These are phyloP conservation scores for Onychomys leucogaster DNA, from an alignment of 2,797 vertebrate genomes.

Conservation along the genomic window DNA sequence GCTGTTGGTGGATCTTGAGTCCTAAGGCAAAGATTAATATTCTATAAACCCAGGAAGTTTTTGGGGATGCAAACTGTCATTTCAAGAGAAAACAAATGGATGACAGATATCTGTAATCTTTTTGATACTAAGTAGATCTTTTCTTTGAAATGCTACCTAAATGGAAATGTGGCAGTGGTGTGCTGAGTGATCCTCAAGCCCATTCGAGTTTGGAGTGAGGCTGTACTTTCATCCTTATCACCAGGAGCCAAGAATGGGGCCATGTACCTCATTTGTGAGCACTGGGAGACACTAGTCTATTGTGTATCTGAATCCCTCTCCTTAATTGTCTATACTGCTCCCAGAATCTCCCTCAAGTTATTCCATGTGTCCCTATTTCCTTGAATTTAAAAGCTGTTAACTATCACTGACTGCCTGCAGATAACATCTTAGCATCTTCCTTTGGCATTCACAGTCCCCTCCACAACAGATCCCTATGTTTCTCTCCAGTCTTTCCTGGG, in stretches of 20 bases:
- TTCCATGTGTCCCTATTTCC: neutral
- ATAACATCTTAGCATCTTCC: neutral
- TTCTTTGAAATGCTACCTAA: constrained; percentile 4
- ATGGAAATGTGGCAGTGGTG: neutral
- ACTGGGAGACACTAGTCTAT: neutral
- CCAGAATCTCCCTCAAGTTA: neutral
- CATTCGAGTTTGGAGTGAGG: neutral
- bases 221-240: neutral
- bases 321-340: neutral
- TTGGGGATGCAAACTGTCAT: constrained; percentile 31
- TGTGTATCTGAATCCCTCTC: neutral
- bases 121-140: constrained; percentile 4
- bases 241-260: neutral
- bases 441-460: neutral
- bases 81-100: constrained; percentile 16
- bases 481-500: neutral
- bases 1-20: neutral
- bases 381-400: neutral
- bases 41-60: constrained; percentile 27
- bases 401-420: neutral
- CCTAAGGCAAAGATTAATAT: constrained; percentile 41
- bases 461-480: neutral
- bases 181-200: neutral
- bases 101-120: neutral
- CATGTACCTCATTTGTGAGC: neutral